A percentile compares a stretch with the other conserved stretches of the same genome.
Evolutionary conservation across 2,113 vertebrate species (phyloP).

Genomic region (Syngnathoides biaculeatus): DNA sequence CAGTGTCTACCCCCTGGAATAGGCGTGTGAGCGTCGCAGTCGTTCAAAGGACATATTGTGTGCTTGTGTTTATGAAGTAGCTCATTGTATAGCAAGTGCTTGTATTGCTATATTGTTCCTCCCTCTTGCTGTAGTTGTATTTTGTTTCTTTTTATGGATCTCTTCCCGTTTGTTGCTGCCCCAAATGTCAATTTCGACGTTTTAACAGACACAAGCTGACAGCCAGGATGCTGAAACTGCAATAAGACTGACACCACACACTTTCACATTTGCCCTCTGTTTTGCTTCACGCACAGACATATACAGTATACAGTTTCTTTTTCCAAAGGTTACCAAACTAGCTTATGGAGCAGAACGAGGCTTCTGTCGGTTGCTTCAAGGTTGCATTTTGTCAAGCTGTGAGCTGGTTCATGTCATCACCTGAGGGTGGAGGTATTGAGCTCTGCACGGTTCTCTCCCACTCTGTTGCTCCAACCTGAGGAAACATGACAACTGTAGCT

Average conservation of each 20-base stretch:
- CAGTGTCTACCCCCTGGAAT: too few species aligned
- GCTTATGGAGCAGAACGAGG: conserved; percentile 41
- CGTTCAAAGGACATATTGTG: not conserved
- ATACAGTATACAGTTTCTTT: not conserved
- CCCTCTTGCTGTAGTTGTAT: not conserved
- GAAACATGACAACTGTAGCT: conserved; percentile 43
- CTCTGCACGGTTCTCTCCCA: conserved; percentile 30
- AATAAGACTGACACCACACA: conserved; percentile 29
- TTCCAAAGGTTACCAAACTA: not conserved
- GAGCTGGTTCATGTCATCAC: conserved; percentile 23
- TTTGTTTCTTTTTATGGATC: conserved; percentile 1
- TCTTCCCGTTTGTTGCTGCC: not conserved
- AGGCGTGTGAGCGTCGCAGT: not conserved
- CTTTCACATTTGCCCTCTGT: conserved; percentile 9
- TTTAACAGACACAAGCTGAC: conserved; percentile 33
- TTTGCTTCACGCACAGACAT: conserved; percentile 2
- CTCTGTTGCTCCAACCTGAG: conserved; percentile 48
- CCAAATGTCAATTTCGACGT: conserved; percentile 34
- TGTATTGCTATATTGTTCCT: not conserved
- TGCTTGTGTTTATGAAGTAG: not conserved
- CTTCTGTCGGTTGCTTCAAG: conserved; percentile 45
- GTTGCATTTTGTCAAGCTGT: conserved; percentile 42
- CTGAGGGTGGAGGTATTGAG: conserved; percentile 63
- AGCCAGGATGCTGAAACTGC: conserved; percentile 35
- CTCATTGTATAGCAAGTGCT: not conserved